Base-by-base conservation (phyloP, 2,797 vertebrate species). In the Brachyalestes nurse region DNA sequence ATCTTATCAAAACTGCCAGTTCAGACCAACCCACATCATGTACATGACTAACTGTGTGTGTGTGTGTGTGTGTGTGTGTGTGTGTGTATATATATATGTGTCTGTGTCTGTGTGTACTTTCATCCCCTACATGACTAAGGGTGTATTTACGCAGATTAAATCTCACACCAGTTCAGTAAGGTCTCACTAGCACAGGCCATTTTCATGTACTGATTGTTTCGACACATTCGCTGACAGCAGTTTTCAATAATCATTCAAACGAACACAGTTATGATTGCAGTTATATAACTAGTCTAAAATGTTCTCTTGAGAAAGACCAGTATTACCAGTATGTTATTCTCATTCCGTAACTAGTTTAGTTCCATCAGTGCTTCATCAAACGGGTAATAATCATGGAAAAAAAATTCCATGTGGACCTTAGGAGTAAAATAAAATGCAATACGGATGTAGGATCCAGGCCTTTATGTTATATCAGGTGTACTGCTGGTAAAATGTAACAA, bases 1-100 rank as follows among this genome's bases (percentile, higher is more conserved):
- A 77, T 78, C 75, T 5, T 78, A 87, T 85, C 40, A 6, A 81
- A 88, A 83, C 9, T 53, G 82, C 89, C 83, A 90, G 75, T 53
- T 57, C 67, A 85, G 85, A 62, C 74, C 47, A 62, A 49, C 64
- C 72, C 74, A 58, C 28, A 61, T 49, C n/a, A 34, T 78, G 61
- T 17, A 13, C 34, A 62, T 67, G 65, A 77, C 13, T 62, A 67
- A 74, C 5, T 60, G 55, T 78, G 65, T 57, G 60, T 72, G 40
- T 66, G 38, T 76, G 66, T 73, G 25, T 60, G 28, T 72, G 64
- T 81, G 74, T 74, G 62, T 65, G 72, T 75, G 25, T 66, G 65
- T 16, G 61, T 16, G 58, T 72, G 66, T 72, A 60, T 40, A 13
- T 60, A 57, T 23, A 53, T 62, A 38, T 75, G 75, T 69, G 62